Percentiles rank a stretch among this genome's conserved stretches.
These are phyloP conservation scores for Melitaea cinxia DNA, from an alignment of 1,140 invertebrate species.

Conservation along the genomic window DNA sequence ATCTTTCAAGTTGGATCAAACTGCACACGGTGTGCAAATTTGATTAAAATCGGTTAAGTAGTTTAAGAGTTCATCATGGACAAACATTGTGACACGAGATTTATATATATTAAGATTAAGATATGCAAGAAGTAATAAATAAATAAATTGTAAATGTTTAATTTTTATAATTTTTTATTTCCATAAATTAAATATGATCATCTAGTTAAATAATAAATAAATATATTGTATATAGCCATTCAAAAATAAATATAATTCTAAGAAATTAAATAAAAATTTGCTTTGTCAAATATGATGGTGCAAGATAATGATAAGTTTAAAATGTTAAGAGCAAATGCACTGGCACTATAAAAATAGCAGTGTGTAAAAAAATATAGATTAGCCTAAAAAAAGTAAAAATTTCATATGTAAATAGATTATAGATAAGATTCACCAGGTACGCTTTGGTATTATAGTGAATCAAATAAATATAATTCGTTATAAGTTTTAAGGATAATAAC, in stretches of 20 bases:
- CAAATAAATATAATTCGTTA: too few species aligned
- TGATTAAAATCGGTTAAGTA: too few species aligned
- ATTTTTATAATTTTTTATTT: too few species aligned
- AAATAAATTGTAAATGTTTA: too few species aligned
- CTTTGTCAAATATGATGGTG: neutral
- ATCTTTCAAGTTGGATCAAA: too few species aligned
- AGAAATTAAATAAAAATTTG: neutral
- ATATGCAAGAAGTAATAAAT: too few species aligned
- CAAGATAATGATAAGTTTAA: neutral
- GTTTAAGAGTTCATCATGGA: too few species aligned
- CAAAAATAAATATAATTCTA: neutral
- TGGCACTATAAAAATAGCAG: constrained; percentile 3
- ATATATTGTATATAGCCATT: neutral
- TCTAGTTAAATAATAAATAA: neutral
- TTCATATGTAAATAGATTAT: neutral
- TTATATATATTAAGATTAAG: too few species aligned
- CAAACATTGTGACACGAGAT: too few species aligned
- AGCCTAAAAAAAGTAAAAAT: neutral
- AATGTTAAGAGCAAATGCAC: neutral
- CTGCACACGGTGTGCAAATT: too few species aligned
- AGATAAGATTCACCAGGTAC: too few species aligned
- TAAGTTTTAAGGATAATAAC: neutral
- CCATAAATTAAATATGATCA: neutral
- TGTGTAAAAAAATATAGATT: neutral
- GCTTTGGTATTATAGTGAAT: too few species aligned